Conservation (phyloP, 2,797 vertebrate species). For the Sebastes flavidus region DNA sequence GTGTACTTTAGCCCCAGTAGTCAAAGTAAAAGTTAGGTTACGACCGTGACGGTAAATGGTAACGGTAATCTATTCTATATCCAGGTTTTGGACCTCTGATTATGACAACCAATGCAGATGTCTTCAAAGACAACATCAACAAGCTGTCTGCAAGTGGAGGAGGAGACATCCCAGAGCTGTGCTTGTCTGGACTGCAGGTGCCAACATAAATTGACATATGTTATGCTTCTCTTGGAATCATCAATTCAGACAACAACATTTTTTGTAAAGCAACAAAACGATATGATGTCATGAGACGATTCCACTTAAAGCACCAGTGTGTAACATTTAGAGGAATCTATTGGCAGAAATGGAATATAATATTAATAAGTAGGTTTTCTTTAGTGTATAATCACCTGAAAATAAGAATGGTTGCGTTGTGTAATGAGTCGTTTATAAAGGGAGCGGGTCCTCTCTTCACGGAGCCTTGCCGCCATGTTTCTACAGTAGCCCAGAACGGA, state of each 20-base stretch:
- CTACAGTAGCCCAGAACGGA: no score
- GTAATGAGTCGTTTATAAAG: no score
- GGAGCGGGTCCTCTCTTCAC: no score
- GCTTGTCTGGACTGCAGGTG: constrained; percentile 77
- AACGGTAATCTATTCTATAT: background rate
- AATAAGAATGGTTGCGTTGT: no score
- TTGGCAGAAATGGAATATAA: no score
- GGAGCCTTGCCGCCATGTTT: no score
- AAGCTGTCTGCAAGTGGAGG: constrained; percentile 56
- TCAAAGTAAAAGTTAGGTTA: background rate
- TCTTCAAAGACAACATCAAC: constrained; percentile 68
- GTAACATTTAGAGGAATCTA: no score
- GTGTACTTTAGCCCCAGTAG: background rate
- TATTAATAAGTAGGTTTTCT: fast-evolving
- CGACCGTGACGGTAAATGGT: fast-evolving
- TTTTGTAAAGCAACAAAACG: background rate
- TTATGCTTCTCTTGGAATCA: background rate
- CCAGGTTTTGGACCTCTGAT: constrained; percentile 69
- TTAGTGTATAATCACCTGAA: no score
- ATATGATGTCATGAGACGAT: background rate
- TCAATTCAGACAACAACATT: background rate
- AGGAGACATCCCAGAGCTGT: constrained; percentile 69
- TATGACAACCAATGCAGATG: constrained; percentile 65
- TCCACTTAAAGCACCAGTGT: background rate
- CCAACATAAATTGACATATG: background rate